phyloP scores from a whole-genome alignment of 2,888 invertebrate genomes.

The Euzophera pinguis region DNA sequence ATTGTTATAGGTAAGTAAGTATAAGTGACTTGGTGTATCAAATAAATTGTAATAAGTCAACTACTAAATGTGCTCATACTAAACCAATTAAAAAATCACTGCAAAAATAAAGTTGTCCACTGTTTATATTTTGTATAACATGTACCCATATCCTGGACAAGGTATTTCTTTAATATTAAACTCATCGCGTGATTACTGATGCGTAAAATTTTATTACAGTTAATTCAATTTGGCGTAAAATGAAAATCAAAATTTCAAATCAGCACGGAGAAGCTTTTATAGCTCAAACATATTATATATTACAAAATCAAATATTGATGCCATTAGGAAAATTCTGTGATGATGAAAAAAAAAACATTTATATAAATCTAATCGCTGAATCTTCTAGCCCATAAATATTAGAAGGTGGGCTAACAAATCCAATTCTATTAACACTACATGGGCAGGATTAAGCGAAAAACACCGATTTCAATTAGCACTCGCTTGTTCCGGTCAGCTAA shows the following conservation, averaged over 20 bases:
- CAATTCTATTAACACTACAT: conserved; percentile 38
- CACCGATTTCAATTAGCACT: conserved; percentile 68
- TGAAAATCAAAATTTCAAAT: background rate
- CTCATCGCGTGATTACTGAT: conserved; percentile 28
- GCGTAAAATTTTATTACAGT: conserved; percentile 30
- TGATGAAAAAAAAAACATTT: background rate
- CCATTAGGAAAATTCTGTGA: too few relatives aligned
- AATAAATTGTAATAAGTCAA: too few relatives aligned
- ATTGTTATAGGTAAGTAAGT: too few relatives aligned
- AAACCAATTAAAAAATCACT: too few relatives aligned
- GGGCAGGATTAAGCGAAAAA: conserved; percentile 55
- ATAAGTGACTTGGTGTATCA: too few relatives aligned
- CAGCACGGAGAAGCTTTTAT: too few relatives aligned
- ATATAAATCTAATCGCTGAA: background rate
- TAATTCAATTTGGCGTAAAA: conserved; percentile 26
- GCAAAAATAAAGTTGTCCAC: too few relatives aligned
- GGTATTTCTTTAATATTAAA: conserved; percentile 18
- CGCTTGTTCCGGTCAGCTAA: conserved; percentile 55
- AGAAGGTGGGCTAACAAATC: conserved; percentile 14
- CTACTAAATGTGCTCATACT: too few relatives aligned
- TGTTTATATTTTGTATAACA: too few relatives aligned
- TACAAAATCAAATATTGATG: too few relatives aligned
- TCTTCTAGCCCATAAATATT: conserved; percentile 10
- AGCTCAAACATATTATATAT: too few relatives aligned
- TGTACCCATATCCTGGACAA: conserved; percentile 6